phyloP scores from a whole-genome alignment of 2,113 vertebrate genomes.

The Shinisaurus crocodilurus region DNA sequence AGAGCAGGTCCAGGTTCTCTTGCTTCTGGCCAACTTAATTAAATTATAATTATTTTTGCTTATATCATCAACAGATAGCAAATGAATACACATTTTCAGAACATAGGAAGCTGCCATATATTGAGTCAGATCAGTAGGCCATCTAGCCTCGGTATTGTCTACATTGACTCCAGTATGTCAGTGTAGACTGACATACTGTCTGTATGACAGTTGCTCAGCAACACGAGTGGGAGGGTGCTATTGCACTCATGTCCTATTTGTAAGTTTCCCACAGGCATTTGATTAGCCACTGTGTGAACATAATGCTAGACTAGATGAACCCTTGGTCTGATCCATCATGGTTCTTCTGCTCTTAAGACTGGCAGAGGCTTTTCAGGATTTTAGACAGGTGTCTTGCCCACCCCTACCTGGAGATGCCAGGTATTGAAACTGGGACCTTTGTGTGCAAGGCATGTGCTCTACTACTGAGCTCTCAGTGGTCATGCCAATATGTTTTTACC shows the following conservation, averaged over 20 bases:
- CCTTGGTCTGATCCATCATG: too few relatives aligned
- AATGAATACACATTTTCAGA: neutral
- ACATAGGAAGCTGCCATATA: neutral
- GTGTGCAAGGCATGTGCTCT: neutral
- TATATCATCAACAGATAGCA: neutral
- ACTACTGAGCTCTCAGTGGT: neutral
- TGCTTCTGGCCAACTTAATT: neutral
- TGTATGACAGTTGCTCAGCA: too few relatives aligned
- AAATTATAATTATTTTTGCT: neutral
- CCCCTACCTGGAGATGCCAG: neutral
- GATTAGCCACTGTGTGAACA: too few relatives aligned
- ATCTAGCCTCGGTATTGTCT: neutral
- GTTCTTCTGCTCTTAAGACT: too few relatives aligned
- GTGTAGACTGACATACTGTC: neutral
- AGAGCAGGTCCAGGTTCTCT: neutral
- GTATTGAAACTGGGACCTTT: neutral
- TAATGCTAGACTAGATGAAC: too few relatives aligned
- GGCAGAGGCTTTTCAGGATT: neutral
- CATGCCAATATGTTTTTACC: neutral
- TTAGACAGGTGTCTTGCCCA: neutral
- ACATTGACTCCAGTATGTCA: neutral
- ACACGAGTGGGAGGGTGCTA: too few relatives aligned
- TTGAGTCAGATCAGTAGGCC: neutral
- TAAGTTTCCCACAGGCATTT: too few relatives aligned
- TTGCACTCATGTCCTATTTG: too few relatives aligned